Base-by-base conservation (phyloP, 2,113 vertebrate genomes). In the Periophthalmodon schlosseri region DNA sequence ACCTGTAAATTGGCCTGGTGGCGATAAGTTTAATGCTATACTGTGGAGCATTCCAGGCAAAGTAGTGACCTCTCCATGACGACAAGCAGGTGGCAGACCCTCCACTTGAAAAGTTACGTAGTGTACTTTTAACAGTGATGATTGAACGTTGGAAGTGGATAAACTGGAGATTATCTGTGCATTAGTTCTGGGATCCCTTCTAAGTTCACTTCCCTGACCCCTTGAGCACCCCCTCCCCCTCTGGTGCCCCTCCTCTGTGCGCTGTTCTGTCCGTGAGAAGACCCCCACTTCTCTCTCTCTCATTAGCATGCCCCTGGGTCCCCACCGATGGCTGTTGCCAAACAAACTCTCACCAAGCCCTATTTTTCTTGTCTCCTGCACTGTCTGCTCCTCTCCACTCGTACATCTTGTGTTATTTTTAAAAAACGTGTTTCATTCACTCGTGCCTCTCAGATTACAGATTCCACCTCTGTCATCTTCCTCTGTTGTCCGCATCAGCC, bases 121-220 rank as follows among this genome's bases (percentile, higher is more conserved):
- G 3, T 14, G 13, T 16, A 49, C 11, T 15, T 54, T 54, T n/a
- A 58, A 58, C 57, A 28, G 57, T 28, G 23, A 60, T 14, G 23
- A 60, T 13, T 12, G 24, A 60, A 60, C 5, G 23, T 60, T 60
- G 57, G 21, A 60, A 47, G 65, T 79, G 75, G 77, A 83, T 73
- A 82, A 77, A 69, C 75, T 72, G 69, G 57, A 84, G 88, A 89
- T 89, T 86, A 87, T 84, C 23, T 23, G 36, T 4, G 66, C 81
- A 78, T 83, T 93, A 86, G 89, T 88, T 88, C 86, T 90, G 88
- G 87, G 90, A 89, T 88, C 87, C 89, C 86, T 39, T 64, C 86
- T 89, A 91, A 91, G 87, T 90, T 91, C 87, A 86, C 89, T 90
- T 91, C 91, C 91, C 89, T 90, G 87, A 90, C 89, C 91, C 89